Conservation (phyloP, 2,797 vertebrate genomes). For the Pseudopleuronectes americanus region DNA sequence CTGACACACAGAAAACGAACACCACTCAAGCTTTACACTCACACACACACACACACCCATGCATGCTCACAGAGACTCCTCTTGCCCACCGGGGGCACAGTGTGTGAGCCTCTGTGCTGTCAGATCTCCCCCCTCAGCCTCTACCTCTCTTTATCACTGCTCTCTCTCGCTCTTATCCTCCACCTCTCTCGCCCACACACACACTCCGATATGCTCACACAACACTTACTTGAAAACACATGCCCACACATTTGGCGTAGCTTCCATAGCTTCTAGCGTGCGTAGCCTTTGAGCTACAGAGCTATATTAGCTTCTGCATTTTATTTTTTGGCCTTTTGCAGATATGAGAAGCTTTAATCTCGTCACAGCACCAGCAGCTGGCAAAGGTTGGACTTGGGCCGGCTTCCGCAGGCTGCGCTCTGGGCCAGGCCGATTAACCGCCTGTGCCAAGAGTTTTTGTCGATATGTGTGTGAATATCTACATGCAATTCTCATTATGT, state of each 20-base stretch:
- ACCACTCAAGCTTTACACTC: slow-evolving; percentile 9
- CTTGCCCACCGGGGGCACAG: slow-evolving; percentile 20
- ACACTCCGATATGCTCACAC: slow-evolving; percentile 18
- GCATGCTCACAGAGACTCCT: slow-evolving; percentile 13
- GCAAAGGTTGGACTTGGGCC: slow-evolving; percentile 30
- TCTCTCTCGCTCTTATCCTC: slow-evolving; percentile 21
- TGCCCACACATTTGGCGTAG: slow-evolving; percentile 47
- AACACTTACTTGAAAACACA: neutral
- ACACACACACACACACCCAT: neutral
- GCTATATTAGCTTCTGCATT: slow-evolving; percentile 23
- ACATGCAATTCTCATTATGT: neutral
- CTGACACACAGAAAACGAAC: slow-evolving; percentile 53
- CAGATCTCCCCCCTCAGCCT: slow-evolving; percentile 15
- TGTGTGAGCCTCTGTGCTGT: slow-evolving; percentile 34
- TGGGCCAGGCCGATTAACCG: slow-evolving; percentile 17
- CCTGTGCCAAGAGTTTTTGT: slow-evolving; percentile 9
- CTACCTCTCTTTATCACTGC: slow-evolving; percentile 34
- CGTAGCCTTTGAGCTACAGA: slow-evolving; percentile 34
- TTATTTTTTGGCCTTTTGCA: neutral
- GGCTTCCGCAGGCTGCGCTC: slow-evolving; percentile 15
- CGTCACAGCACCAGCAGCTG: slow-evolving; percentile 6
- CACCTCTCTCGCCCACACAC: slow-evolving; percentile 48
- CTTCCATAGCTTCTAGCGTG: slow-evolving; percentile 26
- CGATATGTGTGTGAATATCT: neutral
- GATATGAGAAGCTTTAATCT: slow-evolving; percentile 24